These are phyloP conservation scores for Gymnothorax reevesii DNA, from an alignment of 2,797 vertebrate species.

Conservation along the genomic window DNA sequence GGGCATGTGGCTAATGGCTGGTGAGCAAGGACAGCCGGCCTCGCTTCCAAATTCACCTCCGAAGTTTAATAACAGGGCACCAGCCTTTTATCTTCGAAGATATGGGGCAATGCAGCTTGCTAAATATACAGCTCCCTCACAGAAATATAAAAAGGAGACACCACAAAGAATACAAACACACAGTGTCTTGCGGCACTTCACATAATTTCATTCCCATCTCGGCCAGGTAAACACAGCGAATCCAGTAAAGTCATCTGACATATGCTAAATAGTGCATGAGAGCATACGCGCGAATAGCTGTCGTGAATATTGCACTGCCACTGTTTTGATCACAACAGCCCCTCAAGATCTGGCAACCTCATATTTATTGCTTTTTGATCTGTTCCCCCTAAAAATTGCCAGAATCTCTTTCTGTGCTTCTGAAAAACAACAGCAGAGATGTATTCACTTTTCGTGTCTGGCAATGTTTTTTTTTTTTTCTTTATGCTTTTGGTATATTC, in stretches of 20 bases:
- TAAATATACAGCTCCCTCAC: background rate
- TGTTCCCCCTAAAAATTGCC: background rate
- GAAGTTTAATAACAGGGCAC: background rate
- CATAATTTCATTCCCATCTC: background rate
- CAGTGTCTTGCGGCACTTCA: background rate
- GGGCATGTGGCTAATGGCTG: background rate
- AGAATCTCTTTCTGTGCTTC: background rate
- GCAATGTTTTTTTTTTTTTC: background rate
- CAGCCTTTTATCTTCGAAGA: background rate
- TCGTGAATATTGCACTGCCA: background rate
- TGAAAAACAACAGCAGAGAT: background rate
- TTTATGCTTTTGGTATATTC: no score
- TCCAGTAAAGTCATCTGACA: background rate
- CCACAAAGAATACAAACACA: background rate
- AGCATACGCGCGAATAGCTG: background rate
- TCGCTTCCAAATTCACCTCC: background rate
- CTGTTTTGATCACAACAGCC: background rate
- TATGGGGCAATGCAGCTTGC: background rate
- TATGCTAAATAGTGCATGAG: background rate
- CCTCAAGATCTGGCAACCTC: background rate
- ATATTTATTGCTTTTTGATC: background rate
- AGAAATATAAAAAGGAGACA: background rate
- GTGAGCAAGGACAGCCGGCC: slow-evolving; percentile 9
- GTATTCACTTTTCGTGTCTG: background rate
- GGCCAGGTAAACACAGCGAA: background rate